Conservation (phyloP, 2,888 invertebrate genomes). For the Tiphia femorata region DNA sequence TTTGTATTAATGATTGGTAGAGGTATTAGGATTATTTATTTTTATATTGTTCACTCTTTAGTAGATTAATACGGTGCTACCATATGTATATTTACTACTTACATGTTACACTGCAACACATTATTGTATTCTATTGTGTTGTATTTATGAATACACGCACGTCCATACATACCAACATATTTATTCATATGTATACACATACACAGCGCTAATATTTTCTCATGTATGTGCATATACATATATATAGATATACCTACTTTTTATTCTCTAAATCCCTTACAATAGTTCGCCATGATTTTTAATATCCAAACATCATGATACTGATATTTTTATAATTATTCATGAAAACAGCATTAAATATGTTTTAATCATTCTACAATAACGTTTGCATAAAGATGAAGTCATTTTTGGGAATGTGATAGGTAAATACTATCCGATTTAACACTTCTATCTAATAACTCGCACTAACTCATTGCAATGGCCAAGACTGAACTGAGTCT, state of each 20-base stretch:
- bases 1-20: conserved; percentile 31
- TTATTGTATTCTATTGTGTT: conserved; percentile 33
- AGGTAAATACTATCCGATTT: conserved; percentile 20
- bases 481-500: conserved; percentile 34
- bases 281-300: conserved; percentile 52
- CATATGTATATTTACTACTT: conserved; percentile 55
- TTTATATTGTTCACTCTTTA: conserved; percentile 36
- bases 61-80: conserved; percentile 42
- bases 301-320: conserved; percentile 51
- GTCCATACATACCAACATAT: conserved; percentile 57
- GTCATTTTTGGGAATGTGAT: conserved; percentile 40
- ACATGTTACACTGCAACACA: conserved; percentile 58
- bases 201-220: background rate
- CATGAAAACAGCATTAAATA: conserved; percentile 31
- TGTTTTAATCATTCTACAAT: conserved; percentile 34
- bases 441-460: conserved; percentile 30
- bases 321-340: conserved; percentile 55
- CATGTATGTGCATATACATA: background rate
- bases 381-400: conserved; percentile 28
- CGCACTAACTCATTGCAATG: conserved; percentile 28
- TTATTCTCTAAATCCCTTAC: conserved; percentile 31
- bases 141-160: conserved; percentile 24
- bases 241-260: background rate
- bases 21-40: conserved; percentile 39
- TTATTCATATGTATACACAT: conserved; percentile 14